Conservation (phyloP, 2,113 vertebrate genomes). For the Melanerpes aurifrons region DNA sequence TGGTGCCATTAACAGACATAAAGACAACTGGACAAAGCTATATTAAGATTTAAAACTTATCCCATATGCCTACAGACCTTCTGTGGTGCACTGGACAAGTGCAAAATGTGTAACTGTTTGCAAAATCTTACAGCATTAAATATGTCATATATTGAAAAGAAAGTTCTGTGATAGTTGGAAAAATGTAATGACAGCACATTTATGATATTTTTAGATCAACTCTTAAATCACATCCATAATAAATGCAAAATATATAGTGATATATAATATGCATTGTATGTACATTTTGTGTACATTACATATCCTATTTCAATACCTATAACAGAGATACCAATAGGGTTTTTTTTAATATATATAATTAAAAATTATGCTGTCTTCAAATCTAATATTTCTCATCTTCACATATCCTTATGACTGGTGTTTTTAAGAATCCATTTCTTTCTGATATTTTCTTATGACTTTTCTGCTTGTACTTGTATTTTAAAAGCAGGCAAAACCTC, state of each 20-base stretch:
- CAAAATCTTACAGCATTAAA: neutral
- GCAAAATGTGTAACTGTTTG: neutral
- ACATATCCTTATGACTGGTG: neutral
- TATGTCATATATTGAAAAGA: neutral
- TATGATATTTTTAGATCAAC: neutral
- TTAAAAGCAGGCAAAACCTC: neutral
- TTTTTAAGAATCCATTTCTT: neutral
- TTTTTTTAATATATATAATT: neutral
- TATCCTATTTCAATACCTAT: neutral
- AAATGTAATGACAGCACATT: neutral
- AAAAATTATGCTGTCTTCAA: neutral
- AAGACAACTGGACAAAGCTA: neutral
- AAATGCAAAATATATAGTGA: neutral
- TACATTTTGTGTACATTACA: accelerated
- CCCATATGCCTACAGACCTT: neutral
- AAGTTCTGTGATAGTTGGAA: neutral
- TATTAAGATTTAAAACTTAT: neutral
- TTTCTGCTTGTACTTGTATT: neutral
- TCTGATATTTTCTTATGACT: neutral
- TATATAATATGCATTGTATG: neutral
- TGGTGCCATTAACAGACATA: neutral
- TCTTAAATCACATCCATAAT: neutral
- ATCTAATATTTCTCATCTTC: neutral
- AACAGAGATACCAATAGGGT: neutral
- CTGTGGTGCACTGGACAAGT: neutral